Percentiles rank a stretch among this genome's conserved stretches.
Conservation (phyloP, 2,888 invertebrate genomes). For the Dasypogon diadema region DNA sequence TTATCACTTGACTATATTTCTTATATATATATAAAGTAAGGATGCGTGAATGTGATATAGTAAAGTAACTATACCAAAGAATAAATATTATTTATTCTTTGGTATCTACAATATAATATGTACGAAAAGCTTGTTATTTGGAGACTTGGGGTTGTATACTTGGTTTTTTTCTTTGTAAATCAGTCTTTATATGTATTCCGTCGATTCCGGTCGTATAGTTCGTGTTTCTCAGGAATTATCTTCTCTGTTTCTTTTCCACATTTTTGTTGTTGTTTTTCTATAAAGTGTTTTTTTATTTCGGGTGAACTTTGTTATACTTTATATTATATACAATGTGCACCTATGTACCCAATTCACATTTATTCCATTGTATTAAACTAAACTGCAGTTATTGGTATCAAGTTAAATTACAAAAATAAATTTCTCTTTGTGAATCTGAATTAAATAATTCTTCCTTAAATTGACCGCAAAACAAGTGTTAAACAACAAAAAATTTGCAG, state of each 20-base stretch:
- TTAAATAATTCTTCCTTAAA: no score
- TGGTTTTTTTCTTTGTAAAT: constrained; percentile 50
- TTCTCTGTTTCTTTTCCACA: constrained; percentile 14
- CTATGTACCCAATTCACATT: background rate
- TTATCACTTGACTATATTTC: background rate
- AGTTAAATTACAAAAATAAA: background rate
- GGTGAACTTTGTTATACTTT: constrained; percentile 12
- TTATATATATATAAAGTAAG: background rate
- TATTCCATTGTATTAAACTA: background rate
- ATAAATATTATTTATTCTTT: no score
- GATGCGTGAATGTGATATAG: background rate
- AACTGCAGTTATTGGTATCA: background rate
- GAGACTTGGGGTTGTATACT: constrained; percentile 37
- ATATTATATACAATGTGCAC: background rate
- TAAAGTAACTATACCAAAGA: no score
- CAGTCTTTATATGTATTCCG: constrained; percentile 53
- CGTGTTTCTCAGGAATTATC: constrained; percentile 9
- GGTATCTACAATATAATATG: background rate
- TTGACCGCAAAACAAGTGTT: no score
- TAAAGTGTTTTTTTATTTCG: background rate
- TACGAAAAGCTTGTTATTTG: constrained; percentile 8
- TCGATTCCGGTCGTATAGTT: constrained; percentile 46
- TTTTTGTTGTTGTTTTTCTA: constrained; percentile 4
- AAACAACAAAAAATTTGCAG: no score
- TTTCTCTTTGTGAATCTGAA: background rate